Percentiles rank a stretch among this genome's conserved stretches.
Conservation (phyloP, 2,113 vertebrate genomes). For the Ranitomeya variabilis region DNA sequence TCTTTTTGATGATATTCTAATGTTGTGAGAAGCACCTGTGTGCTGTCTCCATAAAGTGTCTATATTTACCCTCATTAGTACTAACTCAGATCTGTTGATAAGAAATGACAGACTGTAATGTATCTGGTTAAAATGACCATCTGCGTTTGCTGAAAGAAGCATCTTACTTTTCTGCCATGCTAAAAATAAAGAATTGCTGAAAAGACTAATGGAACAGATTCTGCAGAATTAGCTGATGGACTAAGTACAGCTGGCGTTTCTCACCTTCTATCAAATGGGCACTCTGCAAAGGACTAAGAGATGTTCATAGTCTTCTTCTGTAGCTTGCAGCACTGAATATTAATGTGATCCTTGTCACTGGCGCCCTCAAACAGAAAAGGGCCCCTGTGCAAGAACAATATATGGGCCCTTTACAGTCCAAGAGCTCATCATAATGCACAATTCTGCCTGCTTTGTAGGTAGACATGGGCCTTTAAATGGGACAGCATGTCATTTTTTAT, state of each 20-base stretch:
- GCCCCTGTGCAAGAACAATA: too few relatives aligned
- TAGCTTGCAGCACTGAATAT: background rate
- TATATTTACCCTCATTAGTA: constrained; percentile 67
- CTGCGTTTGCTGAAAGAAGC: constrained; percentile 65
- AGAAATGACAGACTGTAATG: constrained; percentile 71
- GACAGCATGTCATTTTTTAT: too few relatives aligned
- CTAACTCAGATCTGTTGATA: constrained; percentile 67
- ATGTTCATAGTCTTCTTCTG: background rate
- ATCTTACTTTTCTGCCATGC: constrained; percentile 16
- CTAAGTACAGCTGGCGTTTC: background rate
- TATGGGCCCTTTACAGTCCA: too few relatives aligned
- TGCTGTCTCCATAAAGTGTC: constrained; percentile 59
- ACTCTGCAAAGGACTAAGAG: background rate
- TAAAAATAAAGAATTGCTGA: constrained; percentile 19
- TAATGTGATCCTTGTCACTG: background rate
- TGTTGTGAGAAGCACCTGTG: background rate
- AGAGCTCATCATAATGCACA: too few relatives aligned
- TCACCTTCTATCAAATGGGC: background rate
- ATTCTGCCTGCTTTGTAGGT: too few relatives aligned
- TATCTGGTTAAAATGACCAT: constrained; percentile 71
- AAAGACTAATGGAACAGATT: constrained; percentile 25
- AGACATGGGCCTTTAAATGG: too few relatives aligned
- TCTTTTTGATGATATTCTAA: too few relatives aligned
- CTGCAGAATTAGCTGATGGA: background rate
- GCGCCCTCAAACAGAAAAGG: too few relatives aligned